Percentiles rank a stretch among this genome's conserved stretches.
phyloP scores from a whole-genome alignment of 2,888 invertebrate species.

The Stramonita haemastoma region DNA sequence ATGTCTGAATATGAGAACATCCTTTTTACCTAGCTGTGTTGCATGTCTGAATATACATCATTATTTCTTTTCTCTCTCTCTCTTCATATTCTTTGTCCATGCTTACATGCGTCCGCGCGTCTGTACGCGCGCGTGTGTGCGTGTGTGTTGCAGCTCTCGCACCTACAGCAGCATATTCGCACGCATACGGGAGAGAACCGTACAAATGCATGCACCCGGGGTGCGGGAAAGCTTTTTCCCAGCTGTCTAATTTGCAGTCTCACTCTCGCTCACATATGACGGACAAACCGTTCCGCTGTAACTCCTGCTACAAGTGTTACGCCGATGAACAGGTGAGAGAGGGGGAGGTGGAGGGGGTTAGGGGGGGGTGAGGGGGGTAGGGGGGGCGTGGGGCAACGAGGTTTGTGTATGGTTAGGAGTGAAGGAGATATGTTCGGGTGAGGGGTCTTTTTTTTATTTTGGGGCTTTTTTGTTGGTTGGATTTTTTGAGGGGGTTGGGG shows the following conservation, averaged over 20 bases:
- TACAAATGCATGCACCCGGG: constrained; percentile 87
- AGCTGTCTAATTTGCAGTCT: constrained; percentile 98
- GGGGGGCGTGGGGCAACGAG: too few relatives aligned
- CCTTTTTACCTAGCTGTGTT: too few relatives aligned
- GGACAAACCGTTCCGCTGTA: constrained; percentile 99
- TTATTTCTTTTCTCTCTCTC: too few relatives aligned
- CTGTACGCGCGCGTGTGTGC: background rate
- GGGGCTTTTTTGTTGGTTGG: too few relatives aligned
- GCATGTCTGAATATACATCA: too few relatives aligned
- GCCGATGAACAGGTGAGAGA: constrained; percentile 88
- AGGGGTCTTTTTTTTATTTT: too few relatives aligned
- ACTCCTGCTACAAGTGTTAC: constrained; percentile 99
- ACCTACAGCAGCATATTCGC: constrained; percentile 99
- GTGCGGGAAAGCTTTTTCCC: constrained; percentile 97
- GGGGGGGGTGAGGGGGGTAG: background rate
- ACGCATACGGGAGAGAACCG: constrained; percentile 98
- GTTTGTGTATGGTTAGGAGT: background rate
- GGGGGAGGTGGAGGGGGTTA: background rate
- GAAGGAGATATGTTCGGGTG: background rate
- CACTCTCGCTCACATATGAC: constrained; percentile 99
- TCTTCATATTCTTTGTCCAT: background rate
- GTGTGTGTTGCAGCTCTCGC: constrained; percentile 87
- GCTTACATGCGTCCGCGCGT: background rate
- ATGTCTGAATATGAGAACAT: too few relatives aligned
- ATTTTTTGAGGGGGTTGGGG: too few relatives aligned